phyloP scores from a whole-genome alignment of 2,797 vertebrate genomes.

The Hydrolagus colliei region DNA sequence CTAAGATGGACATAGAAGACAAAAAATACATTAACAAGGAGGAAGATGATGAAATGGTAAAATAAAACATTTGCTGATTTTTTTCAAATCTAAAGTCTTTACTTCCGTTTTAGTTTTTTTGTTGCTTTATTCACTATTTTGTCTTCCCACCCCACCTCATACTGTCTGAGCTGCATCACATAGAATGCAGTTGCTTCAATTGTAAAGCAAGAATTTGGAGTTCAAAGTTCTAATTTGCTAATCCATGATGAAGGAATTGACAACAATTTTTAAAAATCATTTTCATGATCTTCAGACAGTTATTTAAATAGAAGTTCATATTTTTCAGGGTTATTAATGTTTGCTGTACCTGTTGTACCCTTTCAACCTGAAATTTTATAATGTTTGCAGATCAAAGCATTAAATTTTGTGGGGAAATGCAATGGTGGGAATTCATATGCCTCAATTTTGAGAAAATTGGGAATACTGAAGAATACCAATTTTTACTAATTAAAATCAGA shows the following conservation, averaged over 20 bases:
- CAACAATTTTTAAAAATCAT: background rate
- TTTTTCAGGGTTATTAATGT: background rate
- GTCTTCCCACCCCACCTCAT: background rate
- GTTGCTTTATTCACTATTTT: background rate
- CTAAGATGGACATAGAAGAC: constrained; percentile 86
- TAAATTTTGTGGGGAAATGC: too few species aligned
- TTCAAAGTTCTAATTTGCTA: background rate
- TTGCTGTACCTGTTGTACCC: too few species aligned
- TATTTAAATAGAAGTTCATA: background rate
- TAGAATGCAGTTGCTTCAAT: background rate
- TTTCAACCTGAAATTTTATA: too few species aligned
- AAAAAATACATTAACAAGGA: constrained; percentile 79
- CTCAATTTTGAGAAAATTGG: too few species aligned
- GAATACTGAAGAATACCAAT: too few species aligned
- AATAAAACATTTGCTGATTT: constrained; percentile 22
- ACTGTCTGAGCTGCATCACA: background rate
- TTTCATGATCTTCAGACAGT: background rate
- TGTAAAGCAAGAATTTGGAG: background rate
- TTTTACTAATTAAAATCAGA: too few species aligned
- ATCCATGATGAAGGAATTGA: background rate
- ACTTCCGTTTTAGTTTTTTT: background rate
- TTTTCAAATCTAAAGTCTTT: background rate
- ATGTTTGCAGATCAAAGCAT: too few species aligned
- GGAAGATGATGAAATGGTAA: constrained; percentile 94
- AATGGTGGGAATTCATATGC: too few species aligned